A percentile compares a stretch with the other conserved stretches of the same genome.
Evolutionary conservation across 2,888 invertebrate species (phyloP).

Genomic region (Eremobia ochroleuca): DNA sequence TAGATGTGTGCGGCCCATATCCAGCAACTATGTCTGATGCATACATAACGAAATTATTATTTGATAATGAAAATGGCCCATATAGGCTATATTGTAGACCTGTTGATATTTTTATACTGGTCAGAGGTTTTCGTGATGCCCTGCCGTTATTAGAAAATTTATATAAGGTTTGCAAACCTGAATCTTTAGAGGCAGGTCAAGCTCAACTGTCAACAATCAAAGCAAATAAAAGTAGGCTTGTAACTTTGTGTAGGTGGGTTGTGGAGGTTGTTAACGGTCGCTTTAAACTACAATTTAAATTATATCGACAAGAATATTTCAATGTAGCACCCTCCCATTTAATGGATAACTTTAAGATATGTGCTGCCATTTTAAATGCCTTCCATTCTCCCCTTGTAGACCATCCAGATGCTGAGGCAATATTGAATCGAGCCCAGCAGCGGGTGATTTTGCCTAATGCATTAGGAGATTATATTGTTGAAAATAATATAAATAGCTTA

Average conservation of each 20-base stretch:
- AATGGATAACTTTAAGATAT: conserved; percentile 1
- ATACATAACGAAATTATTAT: background rate
- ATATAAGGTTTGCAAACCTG: background rate
- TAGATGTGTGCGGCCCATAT: background rate
- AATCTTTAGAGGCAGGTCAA: conserved; percentile 1
- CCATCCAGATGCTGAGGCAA: conserved; percentile 5
- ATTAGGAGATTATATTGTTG: background rate
- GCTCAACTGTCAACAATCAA: background rate
- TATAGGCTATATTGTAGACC: background rate
- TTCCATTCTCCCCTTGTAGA: conserved; percentile 3
- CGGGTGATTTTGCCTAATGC: conserved; percentile 1
- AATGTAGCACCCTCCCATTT: background rate
- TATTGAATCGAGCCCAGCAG: background rate
- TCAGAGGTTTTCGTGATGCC: background rate
- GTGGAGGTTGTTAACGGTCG: background rate
- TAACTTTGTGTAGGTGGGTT: conserved; percentile 3
- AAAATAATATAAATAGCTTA: background rate
- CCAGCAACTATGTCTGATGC: background rate
- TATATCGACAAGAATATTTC: background rate
- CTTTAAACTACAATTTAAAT: background rate
- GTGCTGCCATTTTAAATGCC: conserved; percentile 2
- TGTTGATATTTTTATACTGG: background rate
- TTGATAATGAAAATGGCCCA: background rate
- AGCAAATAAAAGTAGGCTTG: conserved; percentile 1
- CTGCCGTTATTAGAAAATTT: background rate